A percentile compares a stretch with the other conserved stretches of the same genome.
These are phyloP conservation scores for Montipora foliosa DNA, from an alignment of 64 coral and sea anemone genomes.

Conservation along the genomic window DNA sequence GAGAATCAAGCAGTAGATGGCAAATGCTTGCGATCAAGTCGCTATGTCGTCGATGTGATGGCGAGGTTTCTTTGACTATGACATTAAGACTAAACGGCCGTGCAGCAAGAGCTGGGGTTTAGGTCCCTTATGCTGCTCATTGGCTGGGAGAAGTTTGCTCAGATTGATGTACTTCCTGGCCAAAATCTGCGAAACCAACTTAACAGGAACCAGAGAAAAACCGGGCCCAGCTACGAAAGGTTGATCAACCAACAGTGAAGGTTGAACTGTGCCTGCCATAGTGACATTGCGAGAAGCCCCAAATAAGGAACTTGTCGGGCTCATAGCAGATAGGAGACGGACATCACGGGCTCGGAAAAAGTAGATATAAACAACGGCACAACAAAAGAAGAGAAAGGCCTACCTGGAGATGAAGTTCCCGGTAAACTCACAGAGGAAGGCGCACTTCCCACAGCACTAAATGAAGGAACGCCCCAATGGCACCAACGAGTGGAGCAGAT, in stretches of 20 bases:
- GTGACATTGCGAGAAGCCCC: background rate
- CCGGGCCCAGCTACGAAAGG: background rate
- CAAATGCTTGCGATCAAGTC: no score
- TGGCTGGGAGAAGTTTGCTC: background rate
- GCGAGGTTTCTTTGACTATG: background rate
- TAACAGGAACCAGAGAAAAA: slow-evolving; percentile 12
- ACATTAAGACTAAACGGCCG: background rate
- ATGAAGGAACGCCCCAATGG: no score
- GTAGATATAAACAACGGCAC: background rate
- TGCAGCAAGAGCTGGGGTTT: slow-evolving; percentile 3
- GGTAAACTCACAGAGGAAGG: no score
- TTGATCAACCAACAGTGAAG: background rate
- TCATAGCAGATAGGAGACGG: background rate
- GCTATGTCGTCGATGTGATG: slow-evolving; percentile 1
- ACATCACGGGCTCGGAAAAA: background rate
- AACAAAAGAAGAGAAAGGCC: background rate
- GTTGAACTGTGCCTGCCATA: background rate
- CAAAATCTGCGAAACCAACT: background rate
- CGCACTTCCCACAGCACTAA: no score
- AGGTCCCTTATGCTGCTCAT: background rate
- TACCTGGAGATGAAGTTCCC: background rate
- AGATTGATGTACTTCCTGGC: slow-evolving; percentile 2
- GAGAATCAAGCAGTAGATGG: no score
- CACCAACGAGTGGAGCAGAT: no score
- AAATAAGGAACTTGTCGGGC: background rate